A percentile compares a stretch with the other conserved stretches of the same genome.
Conservation (phyloP, 2,113 vertebrate species). For the Corvus moneduloides region DNA sequence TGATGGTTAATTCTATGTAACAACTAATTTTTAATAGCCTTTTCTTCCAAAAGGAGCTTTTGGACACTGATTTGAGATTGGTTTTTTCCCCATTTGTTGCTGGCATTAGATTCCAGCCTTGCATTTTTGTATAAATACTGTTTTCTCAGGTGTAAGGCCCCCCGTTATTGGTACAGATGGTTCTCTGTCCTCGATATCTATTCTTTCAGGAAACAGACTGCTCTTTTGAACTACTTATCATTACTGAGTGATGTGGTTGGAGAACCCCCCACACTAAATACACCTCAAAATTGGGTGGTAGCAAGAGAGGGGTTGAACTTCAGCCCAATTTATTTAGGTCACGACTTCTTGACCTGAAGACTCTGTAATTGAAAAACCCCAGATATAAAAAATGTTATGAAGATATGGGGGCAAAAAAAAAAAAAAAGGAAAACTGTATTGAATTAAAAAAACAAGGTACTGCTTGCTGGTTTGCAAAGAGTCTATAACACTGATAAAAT, state of each 20-base stretch:
- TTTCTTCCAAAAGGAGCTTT: background rate
- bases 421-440: slow-evolving; percentile 20
- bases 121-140: background rate
- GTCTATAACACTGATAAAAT: slow-evolving; percentile 68
- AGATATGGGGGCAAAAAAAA: background rate
- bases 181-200: background rate
- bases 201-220: background rate
- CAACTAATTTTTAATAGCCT: background rate
- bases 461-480: slow-evolving; percentile 67
- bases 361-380: background rate
- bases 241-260: background rate
- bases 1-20: background rate
- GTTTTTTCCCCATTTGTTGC: background rate
- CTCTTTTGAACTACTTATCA: background rate
- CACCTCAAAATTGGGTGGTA: background rate
- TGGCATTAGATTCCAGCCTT: background rate
- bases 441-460: slow-evolving; percentile 49
- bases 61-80: background rate
- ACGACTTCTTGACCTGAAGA: background rate
- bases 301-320: background rate
- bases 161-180: background rate
- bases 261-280: fast-evolving
- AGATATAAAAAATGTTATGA: background rate
- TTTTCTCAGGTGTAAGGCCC: background rate
- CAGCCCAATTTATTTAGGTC: background rate